These are phyloP conservation scores for Macquaria ambigua DNA, from an alignment of 2,113 vertebrate species.

Conservation along the genomic window DNA sequence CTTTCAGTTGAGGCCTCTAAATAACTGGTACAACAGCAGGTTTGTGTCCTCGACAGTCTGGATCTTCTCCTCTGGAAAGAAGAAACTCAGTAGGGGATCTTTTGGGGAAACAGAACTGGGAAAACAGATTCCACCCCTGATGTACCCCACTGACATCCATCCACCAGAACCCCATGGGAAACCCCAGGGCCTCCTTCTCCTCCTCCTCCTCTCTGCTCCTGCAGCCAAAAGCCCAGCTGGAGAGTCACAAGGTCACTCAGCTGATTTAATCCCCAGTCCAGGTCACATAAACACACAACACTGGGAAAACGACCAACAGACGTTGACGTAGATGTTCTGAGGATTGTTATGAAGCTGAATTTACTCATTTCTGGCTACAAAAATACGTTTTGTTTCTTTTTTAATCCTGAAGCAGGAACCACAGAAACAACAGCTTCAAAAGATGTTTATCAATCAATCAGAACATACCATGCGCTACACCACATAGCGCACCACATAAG, in stretches of 20 bases:
- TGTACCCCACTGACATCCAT: slow-evolving; percentile 46
- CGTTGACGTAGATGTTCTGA: not conserved
- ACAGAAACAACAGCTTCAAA: not conserved
- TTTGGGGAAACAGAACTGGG: slow-evolving; percentile 66
- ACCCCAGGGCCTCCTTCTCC: slow-evolving; percentile 8
- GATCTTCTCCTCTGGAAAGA: slow-evolving; percentile 18
- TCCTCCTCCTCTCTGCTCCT: slow-evolving; percentile 37
- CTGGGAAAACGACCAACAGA: slow-evolving; percentile 41
- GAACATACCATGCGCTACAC: not conserved
- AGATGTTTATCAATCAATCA: not conserved
- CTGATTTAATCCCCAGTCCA: slow-evolving; percentile 58
- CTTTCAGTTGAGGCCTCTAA: not conserved
- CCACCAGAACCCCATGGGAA: slow-evolving; percentile 50
- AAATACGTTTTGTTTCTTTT: not conserved
- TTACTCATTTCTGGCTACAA: not conserved
- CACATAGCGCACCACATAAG: too few species aligned
- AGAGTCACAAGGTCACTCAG: slow-evolving; percentile 61
- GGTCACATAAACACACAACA: slow-evolving; percentile 65
- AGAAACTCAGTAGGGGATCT: slow-evolving; percentile 43
- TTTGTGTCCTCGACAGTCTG: slow-evolving; percentile 22
- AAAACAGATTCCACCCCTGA: slow-evolving; percentile 66
- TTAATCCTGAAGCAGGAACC: not conserved
- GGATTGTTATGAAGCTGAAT: slow-evolving; percentile 4
- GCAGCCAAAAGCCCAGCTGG: slow-evolving; percentile 67
- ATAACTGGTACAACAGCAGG: slow-evolving; percentile 2